Evolutionary conservation across 2,888 invertebrate genomes (phyloP).

Genomic region (Drosophila formosana): DNA sequence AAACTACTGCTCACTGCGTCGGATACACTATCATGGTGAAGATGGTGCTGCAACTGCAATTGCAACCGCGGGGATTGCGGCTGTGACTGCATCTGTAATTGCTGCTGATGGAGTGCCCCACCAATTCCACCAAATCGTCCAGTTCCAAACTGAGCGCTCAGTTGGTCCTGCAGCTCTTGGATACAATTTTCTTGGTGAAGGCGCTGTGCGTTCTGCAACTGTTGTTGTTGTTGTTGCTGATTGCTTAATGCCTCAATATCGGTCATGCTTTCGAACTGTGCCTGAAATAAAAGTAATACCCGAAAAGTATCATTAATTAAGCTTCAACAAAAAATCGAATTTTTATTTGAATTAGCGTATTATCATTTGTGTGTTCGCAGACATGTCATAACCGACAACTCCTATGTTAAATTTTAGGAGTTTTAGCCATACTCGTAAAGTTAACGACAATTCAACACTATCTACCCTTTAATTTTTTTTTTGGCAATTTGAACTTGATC

Average conservation of each 20-base stretch:
- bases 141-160: conserved; percentile 78
- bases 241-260: conserved; percentile 72
- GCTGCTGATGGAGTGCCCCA: conserved; percentile 52
- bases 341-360: too few relatives aligned
- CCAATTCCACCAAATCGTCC: conserved; percentile 35
- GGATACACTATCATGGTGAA: conserved; percentile 16
- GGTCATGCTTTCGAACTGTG: conserved; percentile 77
- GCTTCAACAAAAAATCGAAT: too few relatives aligned
- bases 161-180: conserved; percentile 83
- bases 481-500: too few relatives aligned
- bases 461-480: too few relatives aligned
- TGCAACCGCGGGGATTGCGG: conserved; percentile 1
- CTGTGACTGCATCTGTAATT: conserved; percentile 42
- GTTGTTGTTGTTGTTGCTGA: conserved; percentile 78
- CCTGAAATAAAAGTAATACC: conserved; percentile 61
- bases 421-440: too few relatives aligned
- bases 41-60: conserved; percentile 11
- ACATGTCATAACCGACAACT: too few relatives aligned
- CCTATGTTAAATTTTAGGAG: too few relatives aligned
- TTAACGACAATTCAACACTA: too few relatives aligned
- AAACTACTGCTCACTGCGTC: conserved; percentile 55
- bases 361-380: too few relatives aligned
- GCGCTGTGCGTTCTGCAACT: conserved; percentile 71
- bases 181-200: conserved; percentile 81
- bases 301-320: not conserved